Percentiles rank a stretch among this genome's conserved stretches.
Conservation (phyloP, 2,888 invertebrate genomes). For the Biston betularia region DNA sequence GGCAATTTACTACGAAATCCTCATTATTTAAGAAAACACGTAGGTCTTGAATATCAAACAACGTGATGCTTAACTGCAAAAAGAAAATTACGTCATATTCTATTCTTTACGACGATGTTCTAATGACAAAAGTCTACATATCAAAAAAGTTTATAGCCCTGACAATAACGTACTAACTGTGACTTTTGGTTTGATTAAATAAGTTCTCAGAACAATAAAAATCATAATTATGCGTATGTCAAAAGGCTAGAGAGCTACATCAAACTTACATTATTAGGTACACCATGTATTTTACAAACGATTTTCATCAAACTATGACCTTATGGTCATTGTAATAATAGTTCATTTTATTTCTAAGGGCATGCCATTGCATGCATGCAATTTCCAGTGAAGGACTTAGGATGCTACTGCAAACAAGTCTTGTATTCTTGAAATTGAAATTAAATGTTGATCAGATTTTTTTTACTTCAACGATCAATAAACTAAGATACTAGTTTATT, state of each 20-base stretch:
- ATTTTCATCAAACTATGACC: no score
- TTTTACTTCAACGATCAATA: no score
- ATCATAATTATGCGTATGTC: neutral
- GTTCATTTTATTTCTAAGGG: no score
- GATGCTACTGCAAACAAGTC: no score
- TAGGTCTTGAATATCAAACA: slow-evolving; percentile 20
- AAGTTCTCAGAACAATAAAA: neutral
- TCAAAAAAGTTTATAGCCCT: neutral
- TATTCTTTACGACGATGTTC: neutral
- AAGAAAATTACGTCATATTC: neutral
- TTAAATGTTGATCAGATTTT: no score
- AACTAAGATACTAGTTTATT: no score
- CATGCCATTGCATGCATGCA: no score
- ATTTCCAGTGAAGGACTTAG: no score
- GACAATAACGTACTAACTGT: neutral
- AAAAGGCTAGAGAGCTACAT: neutral
- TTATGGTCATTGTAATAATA: no score
- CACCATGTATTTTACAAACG: neutral
- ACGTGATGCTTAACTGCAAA: neutral
- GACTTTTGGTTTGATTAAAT: neutral
- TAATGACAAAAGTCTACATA: neutral
- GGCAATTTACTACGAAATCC: slow-evolving; percentile 26
- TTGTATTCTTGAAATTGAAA: no score
- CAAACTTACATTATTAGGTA: no score
- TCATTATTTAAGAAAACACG: slow-evolving; percentile 30